Evolutionary conservation across 2,113 vertebrate species (phyloP).

Genomic region (Pelodiscus sinensis): DNA sequence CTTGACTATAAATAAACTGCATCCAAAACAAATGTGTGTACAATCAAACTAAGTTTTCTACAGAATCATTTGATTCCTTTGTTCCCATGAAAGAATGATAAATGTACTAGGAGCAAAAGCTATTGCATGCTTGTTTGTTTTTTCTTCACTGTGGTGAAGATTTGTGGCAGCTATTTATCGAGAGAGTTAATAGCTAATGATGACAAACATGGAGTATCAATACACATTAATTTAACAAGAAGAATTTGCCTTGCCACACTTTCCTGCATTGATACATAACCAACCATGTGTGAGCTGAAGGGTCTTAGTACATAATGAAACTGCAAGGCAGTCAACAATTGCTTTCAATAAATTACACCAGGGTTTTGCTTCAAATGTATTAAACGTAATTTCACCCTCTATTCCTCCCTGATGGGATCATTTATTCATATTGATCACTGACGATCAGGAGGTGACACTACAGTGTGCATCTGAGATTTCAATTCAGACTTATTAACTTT

Average conservation of each 20-base stretch:
- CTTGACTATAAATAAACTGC: slow-evolving; percentile 22
- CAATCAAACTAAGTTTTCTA: slow-evolving; percentile 50
- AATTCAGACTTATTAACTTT: neutral
- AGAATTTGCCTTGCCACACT: neutral
- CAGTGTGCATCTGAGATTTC: neutral
- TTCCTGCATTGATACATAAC: neutral
- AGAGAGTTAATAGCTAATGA: slow-evolving; percentile 29
- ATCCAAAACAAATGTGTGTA: neutral
- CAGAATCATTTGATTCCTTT: neutral
- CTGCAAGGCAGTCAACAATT: neutral
- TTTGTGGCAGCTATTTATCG: neutral
- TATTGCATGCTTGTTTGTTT: neutral
- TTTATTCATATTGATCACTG: neutral
- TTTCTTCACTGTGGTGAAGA: neutral
- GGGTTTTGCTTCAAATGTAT: neutral
- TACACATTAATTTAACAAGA: neutral
- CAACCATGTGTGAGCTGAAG: neutral
- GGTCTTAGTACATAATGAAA: neutral
- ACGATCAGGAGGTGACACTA: neutral
- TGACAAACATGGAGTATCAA: slow-evolving; percentile 2
- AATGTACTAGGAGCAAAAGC: slow-evolving; percentile 19
- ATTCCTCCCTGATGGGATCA: neutral
- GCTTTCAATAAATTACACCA: neutral
- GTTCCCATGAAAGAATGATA: slow-evolving; percentile 25
- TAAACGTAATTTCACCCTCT: neutral